phyloP scores from a whole-genome alignment of 2,888 invertebrate species.

The Lasioglossum oenotherae region DNA sequence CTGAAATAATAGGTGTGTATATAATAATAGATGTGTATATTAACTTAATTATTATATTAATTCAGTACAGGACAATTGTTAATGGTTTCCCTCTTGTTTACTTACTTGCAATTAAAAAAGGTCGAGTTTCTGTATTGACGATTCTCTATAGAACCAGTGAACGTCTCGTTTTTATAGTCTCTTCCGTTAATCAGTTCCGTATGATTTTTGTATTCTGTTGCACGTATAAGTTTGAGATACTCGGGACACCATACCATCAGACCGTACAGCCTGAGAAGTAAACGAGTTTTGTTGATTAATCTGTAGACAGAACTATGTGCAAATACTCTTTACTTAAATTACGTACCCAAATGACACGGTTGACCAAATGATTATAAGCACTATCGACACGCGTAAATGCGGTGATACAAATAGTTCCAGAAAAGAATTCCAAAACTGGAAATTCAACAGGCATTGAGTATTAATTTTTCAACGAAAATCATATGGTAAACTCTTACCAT shows the following conservation, averaged over 20 bases:
- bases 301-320: not conserved
- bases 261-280: conserved; percentile 85
- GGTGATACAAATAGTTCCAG: conserved; percentile 88
- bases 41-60: too few species aligned
- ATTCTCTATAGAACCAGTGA: conserved; percentile 88
- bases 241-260: conserved; percentile 87
- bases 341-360: conserved; percentile 86
- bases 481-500: conserved; percentile 78
- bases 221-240: conserved; percentile 83
- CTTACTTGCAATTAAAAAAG: conserved; percentile 87
- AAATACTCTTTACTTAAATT: conserved; percentile 20
- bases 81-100: not conserved
- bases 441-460: conserved; percentile 63
- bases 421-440: conserved; percentile 90
- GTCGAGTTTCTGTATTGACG: conserved; percentile 86
- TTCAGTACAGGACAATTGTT: not conserved
- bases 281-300: not conserved
- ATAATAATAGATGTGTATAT: not conserved
- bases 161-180: conserved; percentile 84
- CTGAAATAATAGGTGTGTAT: conserved; percentile 71
- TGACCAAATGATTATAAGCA: conserved; percentile 87
- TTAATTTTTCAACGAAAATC: not conserved
- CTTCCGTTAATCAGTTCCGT: conserved; percentile 78
- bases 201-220: conserved; percentile 82
- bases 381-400: conserved; percentile 87